These are phyloP conservation scores for Blastobasis lacticolella DNA, from an alignment of 2,888 invertebrate species.

Conservation along the genomic window DNA sequence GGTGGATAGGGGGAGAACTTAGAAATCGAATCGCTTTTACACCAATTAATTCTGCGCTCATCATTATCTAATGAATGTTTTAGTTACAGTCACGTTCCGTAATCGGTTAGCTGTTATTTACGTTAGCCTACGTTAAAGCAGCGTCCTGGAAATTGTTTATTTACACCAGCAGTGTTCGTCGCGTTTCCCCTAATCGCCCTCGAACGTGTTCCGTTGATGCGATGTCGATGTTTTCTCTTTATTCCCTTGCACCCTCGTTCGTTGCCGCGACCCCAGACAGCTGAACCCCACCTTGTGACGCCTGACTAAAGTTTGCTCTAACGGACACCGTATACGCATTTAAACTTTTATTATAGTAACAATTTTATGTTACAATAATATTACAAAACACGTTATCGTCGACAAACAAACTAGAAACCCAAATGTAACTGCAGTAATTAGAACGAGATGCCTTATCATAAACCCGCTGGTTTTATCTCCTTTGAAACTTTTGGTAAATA, in stretches of 20 bases:
- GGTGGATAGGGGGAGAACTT: conserved; percentile 57
- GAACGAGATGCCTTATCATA: too few relatives aligned
- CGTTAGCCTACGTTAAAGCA: too few relatives aligned
- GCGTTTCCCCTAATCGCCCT: conserved; percentile 29
- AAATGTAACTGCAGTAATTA: too few relatives aligned
- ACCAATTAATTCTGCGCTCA: conserved; percentile 30
- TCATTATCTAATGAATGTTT: conserved; percentile 33
- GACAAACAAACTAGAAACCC: too few relatives aligned
- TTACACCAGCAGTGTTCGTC: conserved; percentile 14
- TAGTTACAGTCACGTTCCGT: conserved; percentile 24
- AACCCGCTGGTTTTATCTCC: too few relatives aligned
- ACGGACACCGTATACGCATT: too few relatives aligned
- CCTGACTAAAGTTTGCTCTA: too few relatives aligned
- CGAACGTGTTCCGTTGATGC: conserved; percentile 40
- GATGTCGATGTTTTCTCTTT: conserved; percentile 54
- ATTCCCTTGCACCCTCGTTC: conserved; percentile 59
- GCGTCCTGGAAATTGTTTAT: too few relatives aligned
- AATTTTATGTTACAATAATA: too few relatives aligned
- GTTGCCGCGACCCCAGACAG: conserved; percentile 45
- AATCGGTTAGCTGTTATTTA: conserved; percentile 18
- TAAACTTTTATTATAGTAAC: too few relatives aligned
- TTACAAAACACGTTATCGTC: too few relatives aligned
- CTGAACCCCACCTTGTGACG: conserved; percentile 27
- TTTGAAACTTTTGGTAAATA: too few relatives aligned
- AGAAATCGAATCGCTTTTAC: conserved; percentile 65